Percentiles rank a stretch among this genome's conserved stretches.
Conservation (phyloP, 2,888 invertebrate genomes). For the Phengaris alcon region DNA sequence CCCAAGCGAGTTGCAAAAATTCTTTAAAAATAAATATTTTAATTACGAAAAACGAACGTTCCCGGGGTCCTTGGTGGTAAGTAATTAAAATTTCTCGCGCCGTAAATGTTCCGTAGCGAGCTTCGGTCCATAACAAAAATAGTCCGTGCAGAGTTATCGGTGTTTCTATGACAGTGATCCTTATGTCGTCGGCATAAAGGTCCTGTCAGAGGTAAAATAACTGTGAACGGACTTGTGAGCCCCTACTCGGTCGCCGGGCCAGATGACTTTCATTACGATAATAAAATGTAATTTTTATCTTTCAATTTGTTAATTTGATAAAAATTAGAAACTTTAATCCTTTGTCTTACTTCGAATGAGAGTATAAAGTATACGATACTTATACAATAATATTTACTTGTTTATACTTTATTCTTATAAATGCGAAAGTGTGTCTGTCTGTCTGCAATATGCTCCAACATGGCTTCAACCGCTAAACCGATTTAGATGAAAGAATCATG, state of each 20-base stretch:
- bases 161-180: neutral
- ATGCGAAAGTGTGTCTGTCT: no score
- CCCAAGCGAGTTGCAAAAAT: neutral
- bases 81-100: slow-evolving; percentile 33
- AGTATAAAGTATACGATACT: no score
- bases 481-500: no score
- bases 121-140: neutral
- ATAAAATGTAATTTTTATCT: slow-evolving; percentile 6
- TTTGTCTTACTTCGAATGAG: neutral
- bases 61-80: slow-evolving; percentile 24
- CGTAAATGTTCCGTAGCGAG: slow-evolving; percentile 32
- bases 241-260: slow-evolving; percentile 27
- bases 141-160: neutral
- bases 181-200: neutral
- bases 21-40: neutral
- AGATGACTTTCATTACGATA: slow-evolving; percentile 39
- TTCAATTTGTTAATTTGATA: slow-evolving; percentile 7
- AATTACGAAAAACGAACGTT: slow-evolving; percentile 4
- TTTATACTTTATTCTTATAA: no score
- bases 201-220: neutral
- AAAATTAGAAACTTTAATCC: neutral
- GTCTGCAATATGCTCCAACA: no score
- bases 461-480: no score
- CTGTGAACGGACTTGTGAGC: neutral
- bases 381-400: no score